Percentiles rank a stretch among this genome's conserved stretches.
These are phyloP conservation scores for Corythoichthys haematopterus DNA, from an alignment of 2,113 vertebrate species.

Conservation along the genomic window DNA sequence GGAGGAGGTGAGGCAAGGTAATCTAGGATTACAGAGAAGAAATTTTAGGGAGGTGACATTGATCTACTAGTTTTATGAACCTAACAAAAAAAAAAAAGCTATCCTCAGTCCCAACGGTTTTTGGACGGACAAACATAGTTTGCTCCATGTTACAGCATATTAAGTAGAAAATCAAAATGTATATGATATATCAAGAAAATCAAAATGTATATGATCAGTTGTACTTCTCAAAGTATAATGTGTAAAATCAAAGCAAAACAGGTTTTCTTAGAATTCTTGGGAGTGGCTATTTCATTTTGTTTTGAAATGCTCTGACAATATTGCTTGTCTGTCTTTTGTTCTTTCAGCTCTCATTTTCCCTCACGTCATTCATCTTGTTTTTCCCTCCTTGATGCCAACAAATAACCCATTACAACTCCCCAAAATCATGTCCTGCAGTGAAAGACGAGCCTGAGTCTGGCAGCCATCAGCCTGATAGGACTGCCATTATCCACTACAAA, in stretches of 20 bases:
- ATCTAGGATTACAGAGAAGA: background rate
- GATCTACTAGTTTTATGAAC: background rate
- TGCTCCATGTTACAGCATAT: background rate
- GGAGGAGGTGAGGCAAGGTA: background rate
- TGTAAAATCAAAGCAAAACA: background rate
- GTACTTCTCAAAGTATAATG: no score
- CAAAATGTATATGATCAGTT: no score
- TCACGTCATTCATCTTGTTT: conserved; percentile 6
- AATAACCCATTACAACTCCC: conserved; percentile 7
- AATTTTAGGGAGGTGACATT: background rate
- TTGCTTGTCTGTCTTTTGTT: background rate
- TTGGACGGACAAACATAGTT: no score
- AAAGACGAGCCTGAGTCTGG: conserved; percentile 17
- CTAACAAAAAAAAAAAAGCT: background rate
- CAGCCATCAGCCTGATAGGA: conserved; percentile 1
- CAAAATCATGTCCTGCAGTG: conserved; percentile 8
- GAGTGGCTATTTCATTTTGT: background rate
- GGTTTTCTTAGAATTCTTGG: background rate
- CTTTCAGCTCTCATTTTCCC: background rate
- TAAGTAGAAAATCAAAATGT: no score
- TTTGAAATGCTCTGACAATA: background rate
- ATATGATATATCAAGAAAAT: no score
- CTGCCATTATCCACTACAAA: conserved; percentile 16
- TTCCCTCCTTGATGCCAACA: background rate
- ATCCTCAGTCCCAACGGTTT: background rate